These are phyloP conservation scores for Syritta pipiens DNA, from an alignment of 2,888 invertebrate genomes.

Conservation along the genomic window DNA sequence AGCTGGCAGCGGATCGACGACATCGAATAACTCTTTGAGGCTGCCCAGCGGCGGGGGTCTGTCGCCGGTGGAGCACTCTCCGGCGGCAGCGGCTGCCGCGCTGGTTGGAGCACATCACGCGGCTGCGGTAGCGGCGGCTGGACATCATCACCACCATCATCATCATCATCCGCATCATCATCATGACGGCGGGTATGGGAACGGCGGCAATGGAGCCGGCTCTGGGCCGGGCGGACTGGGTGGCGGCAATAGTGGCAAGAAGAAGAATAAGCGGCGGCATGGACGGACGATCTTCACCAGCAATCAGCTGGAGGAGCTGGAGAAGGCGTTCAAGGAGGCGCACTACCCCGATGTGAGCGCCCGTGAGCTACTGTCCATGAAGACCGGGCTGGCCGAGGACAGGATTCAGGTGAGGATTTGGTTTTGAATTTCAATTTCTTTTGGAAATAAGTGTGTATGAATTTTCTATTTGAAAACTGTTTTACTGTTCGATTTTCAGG, in stretches of 20 bases:
- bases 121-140: constrained; percentile 74
- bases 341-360: constrained; percentile 99
- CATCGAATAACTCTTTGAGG: constrained; percentile 60
- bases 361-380: constrained; percentile 93
- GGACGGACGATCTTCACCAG: constrained; percentile 99
- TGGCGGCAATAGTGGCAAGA: constrained; percentile 84
- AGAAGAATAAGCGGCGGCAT: constrained; percentile 96
- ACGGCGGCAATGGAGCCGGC: constrained; percentile 42
- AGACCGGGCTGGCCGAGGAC: constrained; percentile 95
- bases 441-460: too few relatives aligned
- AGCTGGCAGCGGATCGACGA: constrained; percentile 48
- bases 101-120: constrained; percentile 73
- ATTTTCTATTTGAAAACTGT: too few relatives aligned
- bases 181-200: constrained; percentile 72
- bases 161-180: constrained; percentile 70
- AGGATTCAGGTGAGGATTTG: constrained; percentile 98
- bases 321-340: constrained; percentile 99
- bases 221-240: constrained; percentile 70
- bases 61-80: constrained; percentile 74
- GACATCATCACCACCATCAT: constrained; percentile 70
- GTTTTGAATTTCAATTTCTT: too few relatives aligned
- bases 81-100: constrained; percentile 73
- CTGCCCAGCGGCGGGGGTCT: constrained; percentile 68
- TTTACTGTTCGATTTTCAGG: too few relatives aligned
- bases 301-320: constrained; percentile 99